Conservation (phyloP, 2,113 vertebrate genomes). For the Larimichthys crocea region DNA sequence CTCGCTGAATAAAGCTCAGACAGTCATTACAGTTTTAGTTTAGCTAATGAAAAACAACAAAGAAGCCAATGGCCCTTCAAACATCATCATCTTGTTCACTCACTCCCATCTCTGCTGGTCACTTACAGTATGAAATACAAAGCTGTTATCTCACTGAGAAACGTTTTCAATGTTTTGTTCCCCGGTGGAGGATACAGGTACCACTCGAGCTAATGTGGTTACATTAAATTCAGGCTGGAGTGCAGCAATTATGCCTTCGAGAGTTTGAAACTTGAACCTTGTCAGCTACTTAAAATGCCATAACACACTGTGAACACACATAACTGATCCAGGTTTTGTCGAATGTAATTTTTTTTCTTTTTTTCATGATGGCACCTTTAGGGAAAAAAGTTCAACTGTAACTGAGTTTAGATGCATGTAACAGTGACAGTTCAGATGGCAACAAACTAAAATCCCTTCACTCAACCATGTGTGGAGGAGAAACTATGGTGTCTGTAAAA, state of each 20-base stretch:
- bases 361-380: not conserved
- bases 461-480: too few species aligned
- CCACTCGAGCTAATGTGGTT: conserved; percentile 31
- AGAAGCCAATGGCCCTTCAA: conserved; percentile 17
- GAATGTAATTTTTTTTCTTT: not conserved
- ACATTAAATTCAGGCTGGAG: conserved; percentile 38
- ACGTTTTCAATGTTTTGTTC: not conserved
- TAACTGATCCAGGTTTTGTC: not conserved
- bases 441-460: too few species aligned
- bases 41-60: conserved; percentile 37
- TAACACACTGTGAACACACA: not conserved
- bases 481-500: too few species aligned
- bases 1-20: conserved; percentile 21
- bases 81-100: conserved; percentile 12
- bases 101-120: conserved; percentile 21
- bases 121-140: conserved; percentile 20
- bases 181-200: conserved; percentile 16
- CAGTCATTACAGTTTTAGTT: conserved; percentile 17
- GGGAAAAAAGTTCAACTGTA: not conserved
- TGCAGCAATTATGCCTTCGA: conserved; percentile 25
- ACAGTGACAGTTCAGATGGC: too few species aligned
- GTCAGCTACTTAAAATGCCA: not conserved
- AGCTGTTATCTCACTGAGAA: conserved; percentile 21
- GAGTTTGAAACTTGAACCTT: conserved; percentile 22
- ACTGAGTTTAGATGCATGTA: not conserved